Percentiles rank a stretch among this genome's conserved stretches.
Evolutionary conservation across 2,113 vertebrate species (phyloP).

Genomic region (Trichomycterus rosablanca): DNA sequence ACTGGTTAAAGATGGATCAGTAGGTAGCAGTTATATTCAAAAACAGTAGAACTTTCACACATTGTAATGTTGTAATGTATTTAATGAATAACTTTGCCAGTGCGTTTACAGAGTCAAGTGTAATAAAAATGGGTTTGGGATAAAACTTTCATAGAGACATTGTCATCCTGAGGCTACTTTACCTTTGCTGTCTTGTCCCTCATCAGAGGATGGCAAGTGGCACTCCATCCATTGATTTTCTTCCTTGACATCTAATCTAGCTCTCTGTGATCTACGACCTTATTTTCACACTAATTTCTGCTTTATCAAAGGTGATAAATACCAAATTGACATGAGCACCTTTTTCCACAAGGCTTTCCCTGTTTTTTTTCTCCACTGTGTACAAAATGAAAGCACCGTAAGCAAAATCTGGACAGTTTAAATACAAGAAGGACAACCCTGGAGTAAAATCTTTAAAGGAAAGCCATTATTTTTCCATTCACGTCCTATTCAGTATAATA

Average conservation of each 20-base stretch:
- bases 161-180: constrained; percentile 54
- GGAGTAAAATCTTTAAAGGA: constrained; percentile 11
- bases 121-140: constrained; percentile 35
- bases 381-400: constrained; percentile 50
- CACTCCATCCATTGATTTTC: constrained; percentile 64
- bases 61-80: not conserved
- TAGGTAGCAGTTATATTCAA: not conserved
- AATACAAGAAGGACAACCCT: not conserved
- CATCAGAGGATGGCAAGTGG: constrained; percentile 45
- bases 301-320: constrained; percentile 79
- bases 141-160: constrained; percentile 45
- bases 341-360: constrained; percentile 54
- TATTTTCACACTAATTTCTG: constrained; percentile 77
- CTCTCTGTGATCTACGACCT: constrained; percentile 72
- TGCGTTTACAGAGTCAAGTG: constrained; percentile 28
- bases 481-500: not conserved
- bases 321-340: constrained; percentile 69
- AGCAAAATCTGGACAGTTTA: constrained; percentile 10
- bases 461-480: not conserved
- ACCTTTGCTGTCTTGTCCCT: constrained; percentile 49
- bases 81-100: constrained; percentile 25
- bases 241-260: constrained; percentile 69
- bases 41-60: not conserved
- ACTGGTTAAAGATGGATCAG: not conserved
- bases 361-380: not conserved